A percentile compares a stretch with the other conserved stretches of the same genome.
These are phyloP conservation scores for Corydoras sp. DNA, from an alignment of 2,113 vertebrate genomes.

Conservation along the genomic window DNA sequence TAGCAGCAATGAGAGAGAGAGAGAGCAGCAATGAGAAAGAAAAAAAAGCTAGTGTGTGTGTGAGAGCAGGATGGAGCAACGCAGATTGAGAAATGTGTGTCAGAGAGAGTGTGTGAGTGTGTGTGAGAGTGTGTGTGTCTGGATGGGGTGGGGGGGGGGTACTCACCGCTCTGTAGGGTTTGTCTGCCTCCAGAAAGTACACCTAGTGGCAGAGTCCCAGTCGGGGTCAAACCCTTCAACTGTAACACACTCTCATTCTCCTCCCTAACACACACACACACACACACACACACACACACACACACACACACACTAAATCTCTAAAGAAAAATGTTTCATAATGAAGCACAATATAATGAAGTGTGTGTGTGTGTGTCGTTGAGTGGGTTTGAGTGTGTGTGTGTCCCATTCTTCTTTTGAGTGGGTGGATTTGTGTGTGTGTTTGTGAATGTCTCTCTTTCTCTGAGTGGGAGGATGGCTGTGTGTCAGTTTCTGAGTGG, in stretches of 20 bases:
- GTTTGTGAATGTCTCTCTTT: no score
- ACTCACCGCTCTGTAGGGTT: conserved; percentile 60
- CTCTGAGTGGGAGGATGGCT: background rate
- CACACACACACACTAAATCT: conserved; percentile 2
- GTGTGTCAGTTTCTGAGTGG: background rate
- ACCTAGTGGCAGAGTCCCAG: conserved; percentile 88
- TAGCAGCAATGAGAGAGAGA: background rate
- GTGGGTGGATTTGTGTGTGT: background rate
- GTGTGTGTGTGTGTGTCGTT: background rate
- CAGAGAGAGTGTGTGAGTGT: background rate
- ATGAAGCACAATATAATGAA: no score
- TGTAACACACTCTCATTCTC: conserved; percentile 96
- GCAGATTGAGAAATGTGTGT: background rate
- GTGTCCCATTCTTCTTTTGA: conserved; percentile 37
- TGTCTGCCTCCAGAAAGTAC: conserved; percentile 89
- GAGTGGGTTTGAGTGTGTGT: background rate
- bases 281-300: no score
- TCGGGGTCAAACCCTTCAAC: conserved; percentile 92
- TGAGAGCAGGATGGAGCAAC: background rate
- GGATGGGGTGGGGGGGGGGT: background rate
- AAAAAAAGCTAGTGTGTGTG: background rate
- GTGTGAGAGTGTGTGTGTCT: background rate
- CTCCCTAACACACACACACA: conserved; percentile 79
- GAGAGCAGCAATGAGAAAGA: background rate
- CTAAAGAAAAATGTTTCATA: no score